Evolutionary conservation across 2,113 vertebrate species (phyloP), one percentile per base, ranked within the genome.

Genomic region (Pungitius pungitius): DNA sequence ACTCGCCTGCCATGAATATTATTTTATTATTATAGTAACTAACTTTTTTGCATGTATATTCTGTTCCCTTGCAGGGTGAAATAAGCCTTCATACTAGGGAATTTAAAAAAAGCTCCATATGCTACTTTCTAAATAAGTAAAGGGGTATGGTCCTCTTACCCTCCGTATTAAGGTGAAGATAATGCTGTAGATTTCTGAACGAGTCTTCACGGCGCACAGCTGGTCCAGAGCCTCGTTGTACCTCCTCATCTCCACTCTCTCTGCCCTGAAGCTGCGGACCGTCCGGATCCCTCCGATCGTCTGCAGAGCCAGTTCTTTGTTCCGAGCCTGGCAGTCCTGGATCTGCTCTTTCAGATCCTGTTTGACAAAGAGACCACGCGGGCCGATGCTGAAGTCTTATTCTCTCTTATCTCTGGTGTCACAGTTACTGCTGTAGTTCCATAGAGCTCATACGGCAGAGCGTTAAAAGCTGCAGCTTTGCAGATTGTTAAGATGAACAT

Each of bases 231-330:
- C 90, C 8, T 73, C 52, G 1, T 86, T 22, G 4, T 96, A 96
- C 33, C 92, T 86, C 62, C 24, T 27, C 22, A 83, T 35, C 61
- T 98, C 97, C 0, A 89, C 71, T 6, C 86, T 42, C 86, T 96
- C 95, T 0, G 92, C 94, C 0, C 85, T 94, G 18, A 95, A 96
- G 79, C 94, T 92, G n/a, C 92, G 92, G 37, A 98, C 94, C 0
- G 93, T 95, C 40, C 61, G 91, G 1, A 98, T 89, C 17, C 87
- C 89, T 0, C 89, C 74, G 0, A 97, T n/a, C 0, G 89, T 87
- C 77, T 96, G 95, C 0, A 73, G 76, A 1, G 94, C 95, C 75
- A 94, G 77, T n/a, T 94, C 91, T 10, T 87, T 87, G 0, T 90
- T 93, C 35, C 45, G 68, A 0, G 96, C 96, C 1, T 90, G 73